Conservation (phyloP, 2,888 invertebrate species). For the Orthosia cruda region DNA sequence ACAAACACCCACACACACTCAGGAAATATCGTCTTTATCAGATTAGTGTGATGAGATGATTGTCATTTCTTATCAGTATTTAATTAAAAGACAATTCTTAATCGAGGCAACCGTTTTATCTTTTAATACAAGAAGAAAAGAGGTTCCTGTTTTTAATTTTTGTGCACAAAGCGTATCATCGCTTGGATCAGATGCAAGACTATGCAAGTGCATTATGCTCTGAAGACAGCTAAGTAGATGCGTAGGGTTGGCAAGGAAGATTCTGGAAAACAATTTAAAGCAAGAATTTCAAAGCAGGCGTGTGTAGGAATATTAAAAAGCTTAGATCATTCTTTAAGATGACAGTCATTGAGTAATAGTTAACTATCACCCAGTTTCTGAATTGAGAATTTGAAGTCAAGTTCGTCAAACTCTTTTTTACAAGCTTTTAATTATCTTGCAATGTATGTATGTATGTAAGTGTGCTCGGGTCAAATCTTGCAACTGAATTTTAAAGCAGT, state of each 20-base stretch:
- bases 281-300: not conserved
- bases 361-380: not conserved
- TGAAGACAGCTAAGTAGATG: constrained; percentile 25
- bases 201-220: constrained; percentile 59
- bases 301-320: not conserved
- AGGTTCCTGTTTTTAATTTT: constrained; percentile 34
- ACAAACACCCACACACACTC: no score
- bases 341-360: no score
- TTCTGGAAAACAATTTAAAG: not conserved
- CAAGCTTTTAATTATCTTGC: no score
- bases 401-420: no score
- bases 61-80: not conserved
- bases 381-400: not conserved
- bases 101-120: constrained; percentile 21
- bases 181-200: constrained; percentile 51
- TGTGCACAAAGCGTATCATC: constrained; percentile 51
- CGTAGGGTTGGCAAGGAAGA: constrained; percentile 38
- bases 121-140: constrained; percentile 25
- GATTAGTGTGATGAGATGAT: no score
- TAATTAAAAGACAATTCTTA: constrained; percentile 15
- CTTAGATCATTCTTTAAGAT: not conserved
- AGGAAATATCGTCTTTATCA: no score
- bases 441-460: no score
- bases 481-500: no score
- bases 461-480: no score